A percentile compares a stretch with the other conserved stretches of the same genome.
Conservation (phyloP, 1,140 invertebrate species). For the Lasaia peninsularis region DNA sequence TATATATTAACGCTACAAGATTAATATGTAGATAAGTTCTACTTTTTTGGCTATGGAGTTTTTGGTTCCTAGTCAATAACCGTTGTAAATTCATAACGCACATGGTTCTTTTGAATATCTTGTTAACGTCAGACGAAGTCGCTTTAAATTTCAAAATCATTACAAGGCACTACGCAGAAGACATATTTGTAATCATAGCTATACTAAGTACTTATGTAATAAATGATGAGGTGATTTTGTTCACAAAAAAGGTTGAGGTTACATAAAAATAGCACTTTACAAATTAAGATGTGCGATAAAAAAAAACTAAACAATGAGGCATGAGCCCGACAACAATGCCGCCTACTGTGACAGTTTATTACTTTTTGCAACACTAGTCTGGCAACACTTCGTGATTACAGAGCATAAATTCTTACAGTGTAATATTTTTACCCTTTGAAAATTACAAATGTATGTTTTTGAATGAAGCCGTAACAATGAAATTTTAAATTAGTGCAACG, state of each 20-base stretch:
- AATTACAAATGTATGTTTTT: neutral
- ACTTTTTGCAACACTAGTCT: constrained; percentile 25
- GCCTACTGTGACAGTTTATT: constrained; percentile 31
- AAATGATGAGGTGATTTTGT: no score
- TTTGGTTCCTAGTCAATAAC: no score
- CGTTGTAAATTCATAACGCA: no score
- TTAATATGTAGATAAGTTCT: no score
- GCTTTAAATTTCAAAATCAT: no score
- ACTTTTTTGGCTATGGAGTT: no score
- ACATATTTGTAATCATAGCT: neutral
- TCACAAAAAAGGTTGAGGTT: neutral
- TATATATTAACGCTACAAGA: no score
- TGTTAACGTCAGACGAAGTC: no score
- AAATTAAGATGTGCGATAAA: constrained; percentile 32
- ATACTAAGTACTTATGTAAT: neutral
- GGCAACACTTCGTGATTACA: constrained; percentile 25
- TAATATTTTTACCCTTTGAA: constrained; percentile 7
- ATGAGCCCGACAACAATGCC: constrained; percentile 27
- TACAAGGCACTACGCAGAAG: no score
- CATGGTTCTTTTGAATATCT: no score
- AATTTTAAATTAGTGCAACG: no score
- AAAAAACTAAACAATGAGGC: constrained; percentile 24
- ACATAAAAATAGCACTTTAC: constrained; percentile 20
- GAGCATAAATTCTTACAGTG: constrained; percentile 9
- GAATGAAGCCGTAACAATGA: neutral